A percentile compares a stretch with the other conserved stretches of the same genome.
Conservation (phyloP, 2,113 vertebrate species). For the Dipodomys merriami region DNA sequence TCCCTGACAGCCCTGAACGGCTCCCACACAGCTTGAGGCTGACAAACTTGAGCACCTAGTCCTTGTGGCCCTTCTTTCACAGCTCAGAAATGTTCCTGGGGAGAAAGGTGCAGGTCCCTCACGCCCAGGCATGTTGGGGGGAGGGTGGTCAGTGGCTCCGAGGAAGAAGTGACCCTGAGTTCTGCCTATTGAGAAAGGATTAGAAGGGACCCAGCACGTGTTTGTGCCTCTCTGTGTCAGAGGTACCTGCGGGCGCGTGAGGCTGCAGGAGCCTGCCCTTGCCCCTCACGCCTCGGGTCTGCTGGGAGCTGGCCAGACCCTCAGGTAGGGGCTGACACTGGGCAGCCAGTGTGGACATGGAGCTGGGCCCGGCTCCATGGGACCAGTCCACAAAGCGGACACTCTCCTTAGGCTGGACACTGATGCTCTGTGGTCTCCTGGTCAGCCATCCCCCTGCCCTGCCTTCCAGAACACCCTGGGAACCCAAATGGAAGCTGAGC, state of each 20-base stretch:
- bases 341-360: background rate
- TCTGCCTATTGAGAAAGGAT: background rate
- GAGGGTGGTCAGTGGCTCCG: rapidly evolving
- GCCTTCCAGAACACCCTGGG: background rate
- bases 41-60: background rate
- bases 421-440: background rate
- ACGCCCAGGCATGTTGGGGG: rapidly evolving
- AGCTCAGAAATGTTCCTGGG: background rate
- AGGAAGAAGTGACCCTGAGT: background rate
- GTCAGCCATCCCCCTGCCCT: too few relatives aligned
- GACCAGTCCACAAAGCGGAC: background rate
- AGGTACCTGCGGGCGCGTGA: rapidly evolving
- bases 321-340: rapidly evolving
- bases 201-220: rapidly evolving
- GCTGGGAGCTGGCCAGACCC: background rate
- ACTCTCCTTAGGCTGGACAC: background rate
- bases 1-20: background rate
- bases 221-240: too few relatives aligned
- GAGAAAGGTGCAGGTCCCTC: too few relatives aligned
- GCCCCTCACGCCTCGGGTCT: rapidly evolving
- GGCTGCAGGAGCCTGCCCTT: background rate
- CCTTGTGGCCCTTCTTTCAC: background rate
- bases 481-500: background rate
- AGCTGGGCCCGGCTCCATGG: background rate
- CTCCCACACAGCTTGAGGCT: too few relatives aligned